Conservation (phyloP, 2,113 vertebrate genomes). For the Pteronura brasiliensis region DNA sequence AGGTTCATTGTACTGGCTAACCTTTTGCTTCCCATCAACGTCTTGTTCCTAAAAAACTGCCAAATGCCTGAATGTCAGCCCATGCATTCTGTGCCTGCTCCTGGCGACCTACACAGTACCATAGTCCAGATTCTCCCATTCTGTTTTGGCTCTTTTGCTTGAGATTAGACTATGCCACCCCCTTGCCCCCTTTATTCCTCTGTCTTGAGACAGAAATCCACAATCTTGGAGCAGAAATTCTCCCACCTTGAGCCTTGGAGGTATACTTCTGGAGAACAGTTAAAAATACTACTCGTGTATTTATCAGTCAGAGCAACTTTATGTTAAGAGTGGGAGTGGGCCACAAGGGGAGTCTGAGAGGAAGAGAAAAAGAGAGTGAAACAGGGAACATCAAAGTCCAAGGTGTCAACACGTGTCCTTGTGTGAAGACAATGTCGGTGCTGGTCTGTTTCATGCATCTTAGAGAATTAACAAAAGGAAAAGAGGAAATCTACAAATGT, state of each 20-base stretch:
- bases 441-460: not conserved
- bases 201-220: not conserved
- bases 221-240: not conserved
- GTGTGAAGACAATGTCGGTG: not conserved
- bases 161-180: rapidly evolving
- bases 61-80: not conserved
- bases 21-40: not conserved
- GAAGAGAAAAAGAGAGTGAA: not conserved
- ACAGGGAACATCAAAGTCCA: not conserved
- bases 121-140: not conserved
- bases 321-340: not conserved
- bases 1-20: not conserved
- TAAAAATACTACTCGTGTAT: not conserved
- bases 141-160: not conserved
- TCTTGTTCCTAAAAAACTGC: not conserved
- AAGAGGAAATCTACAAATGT: not conserved
- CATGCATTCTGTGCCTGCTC: not conserved
- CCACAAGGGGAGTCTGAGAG: not conserved
- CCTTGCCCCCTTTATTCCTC: not conserved
- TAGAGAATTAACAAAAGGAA: not conserved
- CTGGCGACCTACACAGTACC: not conserved
- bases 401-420: no score
- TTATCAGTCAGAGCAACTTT: not conserved
- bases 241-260: not conserved
- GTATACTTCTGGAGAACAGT: not conserved